Evolutionary conservation across 1,140 invertebrate species (phyloP).

Genomic region (Lanistes nyassanus): DNA sequence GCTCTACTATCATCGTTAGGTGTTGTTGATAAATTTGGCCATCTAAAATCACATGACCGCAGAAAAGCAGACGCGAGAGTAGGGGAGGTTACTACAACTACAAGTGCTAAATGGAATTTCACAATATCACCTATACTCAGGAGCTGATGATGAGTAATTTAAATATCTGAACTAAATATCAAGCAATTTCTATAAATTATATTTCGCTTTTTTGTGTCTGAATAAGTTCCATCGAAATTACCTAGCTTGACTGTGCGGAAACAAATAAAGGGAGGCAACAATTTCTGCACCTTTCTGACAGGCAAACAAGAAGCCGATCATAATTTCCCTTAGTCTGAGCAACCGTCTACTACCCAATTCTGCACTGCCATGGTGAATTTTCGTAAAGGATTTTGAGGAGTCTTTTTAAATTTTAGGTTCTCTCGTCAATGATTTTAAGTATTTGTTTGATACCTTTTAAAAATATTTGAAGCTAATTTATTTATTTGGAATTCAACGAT

Average conservation of each 20-base stretch:
- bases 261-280: too few relatives aligned
- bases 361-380: too few relatives aligned
- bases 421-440: too few relatives aligned
- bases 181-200: neutral
- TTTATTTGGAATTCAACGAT: too few relatives aligned
- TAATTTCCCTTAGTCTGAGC: too few relatives aligned
- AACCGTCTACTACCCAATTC: too few relatives aligned
- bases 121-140: neutral
- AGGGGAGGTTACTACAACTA: conserved; percentile 13
- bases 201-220: neutral
- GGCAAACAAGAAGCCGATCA: too few relatives aligned
- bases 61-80: neutral
- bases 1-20: neutral
- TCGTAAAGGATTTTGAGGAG: too few relatives aligned
- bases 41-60: conserved; percentile 28
- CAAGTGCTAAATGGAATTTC: neutral
- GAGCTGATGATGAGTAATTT: neutral
- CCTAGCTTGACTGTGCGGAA: neutral
- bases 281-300: too few relatives aligned
- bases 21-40: neutral
- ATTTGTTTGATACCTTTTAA: too few relatives aligned
- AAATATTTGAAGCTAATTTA: too few relatives aligned
- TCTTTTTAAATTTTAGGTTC: too few relatives aligned
- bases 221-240: neutral
- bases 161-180: neutral